phyloP scores from a whole-genome alignment of 1,140 invertebrate species.

The Zaprionus ghesquierei region DNA sequence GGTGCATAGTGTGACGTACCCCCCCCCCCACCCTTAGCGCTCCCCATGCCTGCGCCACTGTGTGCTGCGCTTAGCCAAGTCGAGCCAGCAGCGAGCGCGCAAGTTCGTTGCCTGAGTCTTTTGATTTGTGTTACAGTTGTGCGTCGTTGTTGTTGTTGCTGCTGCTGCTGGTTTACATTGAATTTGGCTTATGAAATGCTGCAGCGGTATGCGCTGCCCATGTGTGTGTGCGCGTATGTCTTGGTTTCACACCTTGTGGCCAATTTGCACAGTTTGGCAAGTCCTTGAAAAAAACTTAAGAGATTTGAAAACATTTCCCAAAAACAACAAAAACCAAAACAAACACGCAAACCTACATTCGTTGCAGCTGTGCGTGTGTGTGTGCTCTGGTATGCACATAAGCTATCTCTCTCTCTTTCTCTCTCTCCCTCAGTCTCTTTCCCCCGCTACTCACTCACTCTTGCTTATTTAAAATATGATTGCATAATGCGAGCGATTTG shows the following conservation, averaged over 20 bases:
- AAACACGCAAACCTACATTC: neutral
- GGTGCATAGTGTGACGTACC: slow-evolving; percentile 61
- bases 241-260: slow-evolving; percentile 32
- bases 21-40: neutral
- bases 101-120: slow-evolving; percentile 67
- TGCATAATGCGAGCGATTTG: slow-evolving; percentile 61
- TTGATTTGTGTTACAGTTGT: slow-evolving; percentile 59
- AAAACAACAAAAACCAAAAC: neutral
- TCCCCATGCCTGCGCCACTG: neutral
- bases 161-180: slow-evolving; percentile 43
- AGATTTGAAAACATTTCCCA: neutral
- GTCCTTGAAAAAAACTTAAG: slow-evolving; percentile 56
- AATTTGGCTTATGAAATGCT: slow-evolving; percentile 61
- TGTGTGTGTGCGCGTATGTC: neutral
- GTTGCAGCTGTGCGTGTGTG: neutral
- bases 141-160: slow-evolving; percentile 19
- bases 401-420: neutral
- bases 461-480: slow-evolving; percentile 57
- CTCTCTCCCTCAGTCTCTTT: too few relatives aligned
- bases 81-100: neutral
- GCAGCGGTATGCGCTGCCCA: neutral
- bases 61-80: neutral
- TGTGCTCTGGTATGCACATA: slow-evolving; percentile 34
- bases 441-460: neutral
- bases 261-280: slow-evolving; percentile 40